phyloP scores from a whole-genome alignment of 2,113 vertebrate species.

The Carassius gibelio region DNA sequence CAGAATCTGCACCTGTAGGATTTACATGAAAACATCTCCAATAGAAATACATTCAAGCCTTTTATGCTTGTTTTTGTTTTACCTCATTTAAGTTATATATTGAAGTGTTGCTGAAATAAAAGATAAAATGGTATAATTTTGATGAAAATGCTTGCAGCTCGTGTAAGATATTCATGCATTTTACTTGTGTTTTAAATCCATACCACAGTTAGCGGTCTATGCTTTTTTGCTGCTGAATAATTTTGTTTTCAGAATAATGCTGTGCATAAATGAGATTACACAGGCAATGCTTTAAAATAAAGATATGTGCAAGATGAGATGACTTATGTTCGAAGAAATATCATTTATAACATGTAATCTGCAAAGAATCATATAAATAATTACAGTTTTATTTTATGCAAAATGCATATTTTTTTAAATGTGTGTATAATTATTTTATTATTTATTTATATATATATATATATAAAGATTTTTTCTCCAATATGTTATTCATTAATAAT shows the following conservation, averaged over 20 bases:
- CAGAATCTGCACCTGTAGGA: background rate
- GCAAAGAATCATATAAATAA: no score
- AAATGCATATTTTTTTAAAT: no score
- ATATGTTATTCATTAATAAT: no score
- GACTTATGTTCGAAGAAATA: background rate
- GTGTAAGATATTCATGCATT: background rate
- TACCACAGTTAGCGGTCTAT: background rate
- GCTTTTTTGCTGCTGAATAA: background rate
- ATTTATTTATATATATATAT: background rate
- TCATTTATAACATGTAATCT: no score
- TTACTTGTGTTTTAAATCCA: background rate
- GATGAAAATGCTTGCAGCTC: background rate
- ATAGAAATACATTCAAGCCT: background rate
- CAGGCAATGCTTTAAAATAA: background rate
- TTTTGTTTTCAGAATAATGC: background rate
- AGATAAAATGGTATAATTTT: background rate
- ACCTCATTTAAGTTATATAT: background rate
- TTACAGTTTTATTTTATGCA: no score
- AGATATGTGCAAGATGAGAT: background rate
- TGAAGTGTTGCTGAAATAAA: background rate
- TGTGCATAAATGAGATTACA: background rate
- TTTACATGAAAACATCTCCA: background rate
- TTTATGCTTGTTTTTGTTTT: background rate
- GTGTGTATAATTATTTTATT: no score
- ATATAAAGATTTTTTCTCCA: no score